A percentile compares a stretch with the other conserved stretches of the same genome.
phyloP scores from a whole-genome alignment of 1,140 invertebrate genomes.

The Drosophila ficusphila region DNA sequence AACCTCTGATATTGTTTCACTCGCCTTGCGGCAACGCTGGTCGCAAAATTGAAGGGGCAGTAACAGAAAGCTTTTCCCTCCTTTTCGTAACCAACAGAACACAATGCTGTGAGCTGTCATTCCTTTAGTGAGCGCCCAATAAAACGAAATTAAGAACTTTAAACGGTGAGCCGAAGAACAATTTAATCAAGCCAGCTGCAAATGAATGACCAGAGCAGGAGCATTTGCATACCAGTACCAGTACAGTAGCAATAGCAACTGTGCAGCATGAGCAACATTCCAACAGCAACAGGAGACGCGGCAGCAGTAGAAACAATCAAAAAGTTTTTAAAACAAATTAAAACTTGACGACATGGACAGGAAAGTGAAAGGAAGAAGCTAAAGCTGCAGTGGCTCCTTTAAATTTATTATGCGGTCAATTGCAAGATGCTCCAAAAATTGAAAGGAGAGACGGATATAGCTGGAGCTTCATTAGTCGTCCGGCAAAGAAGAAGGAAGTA shows the following conservation, averaged over 20 bases:
- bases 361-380: conserved; percentile 1
- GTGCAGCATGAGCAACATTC: background rate
- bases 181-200: conserved; percentile 77
- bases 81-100: conserved; percentile 16
- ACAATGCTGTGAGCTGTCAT: conserved; percentile 39
- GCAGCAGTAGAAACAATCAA: conserved; percentile 67
- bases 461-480: conserved; percentile 8
- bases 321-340: conserved; percentile 82
- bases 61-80: conserved; percentile 8
- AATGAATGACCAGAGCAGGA: conserved; percentile 66
- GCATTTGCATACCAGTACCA: conserved; percentile 63
- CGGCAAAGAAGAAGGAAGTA: background rate
- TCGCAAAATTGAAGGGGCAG: conserved; percentile 30
- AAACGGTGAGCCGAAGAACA: conserved; percentile 55
- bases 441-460: background rate
- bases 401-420: conserved; percentile 73
- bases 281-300: background rate
- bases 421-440: conserved; percentile 13
- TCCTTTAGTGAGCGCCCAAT: conserved; percentile 65
- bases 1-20: background rate
- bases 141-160: conserved; percentile 80
- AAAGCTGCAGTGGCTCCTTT: conserved; percentile 47
- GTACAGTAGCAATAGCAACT: conserved; percentile 8
- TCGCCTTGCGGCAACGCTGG: conserved; percentile 24
- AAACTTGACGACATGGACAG: conserved; percentile 67